phyloP scores from a whole-genome alignment of 2,113 vertebrate genomes.

The Henicopernis longicauda region DNA sequence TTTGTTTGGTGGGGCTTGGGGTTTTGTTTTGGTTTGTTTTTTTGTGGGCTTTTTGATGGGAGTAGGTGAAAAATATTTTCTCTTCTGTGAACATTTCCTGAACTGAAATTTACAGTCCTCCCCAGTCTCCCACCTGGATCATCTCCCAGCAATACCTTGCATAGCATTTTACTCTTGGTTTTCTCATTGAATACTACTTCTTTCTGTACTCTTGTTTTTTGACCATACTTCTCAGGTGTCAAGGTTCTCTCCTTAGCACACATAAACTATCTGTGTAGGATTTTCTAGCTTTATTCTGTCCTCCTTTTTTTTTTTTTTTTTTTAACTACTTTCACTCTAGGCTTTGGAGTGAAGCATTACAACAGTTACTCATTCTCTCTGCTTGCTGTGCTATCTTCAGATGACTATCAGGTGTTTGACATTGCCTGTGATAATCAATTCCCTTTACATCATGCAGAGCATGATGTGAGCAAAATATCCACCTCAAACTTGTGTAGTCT shows the following conservation, averaged over 20 bases:
- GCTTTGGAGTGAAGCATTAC: neutral
- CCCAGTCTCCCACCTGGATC: neutral
- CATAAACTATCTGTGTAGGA: neutral
- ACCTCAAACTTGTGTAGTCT: neutral
- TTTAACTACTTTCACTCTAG: neutral
- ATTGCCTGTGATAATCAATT: neutral
- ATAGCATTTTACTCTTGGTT: neutral
- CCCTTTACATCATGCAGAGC: neutral
- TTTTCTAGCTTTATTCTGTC: neutral
- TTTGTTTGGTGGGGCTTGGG: neutral
- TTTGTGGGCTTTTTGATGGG: rapidly evolving
- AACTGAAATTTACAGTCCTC: neutral
- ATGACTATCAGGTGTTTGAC: neutral
- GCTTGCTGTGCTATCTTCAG: neutral
- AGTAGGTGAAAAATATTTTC: neutral
- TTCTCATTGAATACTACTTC: neutral
- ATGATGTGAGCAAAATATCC: neutral
- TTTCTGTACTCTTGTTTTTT: neutral
- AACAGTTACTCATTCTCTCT: neutral
- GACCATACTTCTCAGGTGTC: neutral
- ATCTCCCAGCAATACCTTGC: neutral
- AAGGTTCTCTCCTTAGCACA: neutral
- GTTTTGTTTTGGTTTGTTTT: neutral
- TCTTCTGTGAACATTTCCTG: neutral
- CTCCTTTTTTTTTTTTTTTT: neutral